Percentiles rank a stretch among this genome's conserved stretches.
phyloP scores from a whole-genome alignment of 2,888 invertebrate species.

The Trachelus iudaicus region DNA sequence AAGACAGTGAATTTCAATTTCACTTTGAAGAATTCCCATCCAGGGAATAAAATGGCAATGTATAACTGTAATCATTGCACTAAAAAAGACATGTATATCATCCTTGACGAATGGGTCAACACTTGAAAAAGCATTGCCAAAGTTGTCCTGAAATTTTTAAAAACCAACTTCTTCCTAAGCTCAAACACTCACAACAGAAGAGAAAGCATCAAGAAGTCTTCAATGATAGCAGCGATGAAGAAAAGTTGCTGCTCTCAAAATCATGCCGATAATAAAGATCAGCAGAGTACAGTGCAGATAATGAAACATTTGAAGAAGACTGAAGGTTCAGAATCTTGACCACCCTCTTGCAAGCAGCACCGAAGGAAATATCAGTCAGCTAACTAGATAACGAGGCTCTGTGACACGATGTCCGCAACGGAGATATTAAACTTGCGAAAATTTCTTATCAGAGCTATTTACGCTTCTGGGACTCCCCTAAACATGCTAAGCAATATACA shows the following conservation, averaged over 20 bases:
- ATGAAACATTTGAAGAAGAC: too few relatives aligned
- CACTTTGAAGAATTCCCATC: neutral
- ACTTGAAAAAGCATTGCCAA: neutral
- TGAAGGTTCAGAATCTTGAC: too few relatives aligned
- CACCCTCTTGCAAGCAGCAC: too few relatives aligned
- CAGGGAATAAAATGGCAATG: neutral
- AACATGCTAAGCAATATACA: slow-evolving; percentile 1
- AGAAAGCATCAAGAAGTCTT: too few relatives aligned
- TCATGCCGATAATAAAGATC: too few relatives aligned
- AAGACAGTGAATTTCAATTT: neutral
- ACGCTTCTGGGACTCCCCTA: slow-evolving; percentile 5
- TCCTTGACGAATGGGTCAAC: neutral
- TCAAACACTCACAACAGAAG: neutral
- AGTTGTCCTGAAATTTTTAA: slow-evolving; percentile 5
- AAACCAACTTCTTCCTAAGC: neutral
- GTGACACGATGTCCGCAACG: neutral
- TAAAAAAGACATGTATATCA: slow-evolving; percentile 1
- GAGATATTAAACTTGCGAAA: neutral
- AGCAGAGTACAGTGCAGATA: too few relatives aligned
- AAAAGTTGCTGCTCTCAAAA: too few relatives aligned
- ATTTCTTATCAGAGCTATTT: slow-evolving; percentile 8
- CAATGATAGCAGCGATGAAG: too few relatives aligned
- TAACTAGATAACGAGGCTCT: neutral
- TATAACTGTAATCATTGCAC: slow-evolving; percentile 5
- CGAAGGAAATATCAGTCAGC: too few relatives aligned